phyloP scores from a whole-genome alignment of 1,140 invertebrate genomes.

The Oncopodura yosiiana region DNA sequence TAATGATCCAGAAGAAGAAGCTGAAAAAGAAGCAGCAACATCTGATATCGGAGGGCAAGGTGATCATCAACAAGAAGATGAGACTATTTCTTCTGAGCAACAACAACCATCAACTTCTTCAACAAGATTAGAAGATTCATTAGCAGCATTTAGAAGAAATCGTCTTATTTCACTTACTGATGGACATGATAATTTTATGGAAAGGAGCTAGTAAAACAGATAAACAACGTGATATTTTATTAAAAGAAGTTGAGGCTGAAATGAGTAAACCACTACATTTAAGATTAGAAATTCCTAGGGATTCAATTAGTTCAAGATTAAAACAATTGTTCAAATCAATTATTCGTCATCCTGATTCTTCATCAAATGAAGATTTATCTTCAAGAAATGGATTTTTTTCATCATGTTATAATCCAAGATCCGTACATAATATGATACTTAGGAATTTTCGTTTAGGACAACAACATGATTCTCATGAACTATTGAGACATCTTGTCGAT shows the following conservation, averaged over 20 bases:
- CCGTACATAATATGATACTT: constrained; percentile 64
- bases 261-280: constrained; percentile 14
- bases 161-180: too few species aligned
- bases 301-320: constrained; percentile 29
- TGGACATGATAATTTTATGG: too few species aligned
- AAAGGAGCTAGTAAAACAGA: too few species aligned
- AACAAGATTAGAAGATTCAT: too few species aligned
- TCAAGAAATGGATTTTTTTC: constrained; percentile 55
- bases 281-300: constrained; percentile 19
- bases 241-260: neutral
- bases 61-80: too few species aligned
- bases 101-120: too few species aligned
- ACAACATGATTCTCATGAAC: constrained; percentile 93
- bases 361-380: constrained; percentile 53
- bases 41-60: too few species aligned
- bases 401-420: constrained; percentile 49
- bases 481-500: constrained; percentile 51
- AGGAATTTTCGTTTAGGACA: constrained; percentile 81
- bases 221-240: too few species aligned
- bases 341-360: constrained; percentile 17
- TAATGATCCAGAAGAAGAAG: constrained; percentile 4
- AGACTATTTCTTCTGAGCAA: too few species aligned
- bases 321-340: constrained; percentile 24
- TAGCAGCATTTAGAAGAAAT: too few species aligned
- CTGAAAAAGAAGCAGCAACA: too few species aligned